These are phyloP conservation scores for Carterocephalus palaemon DNA, from an alignment of 2,888 invertebrate genomes.

Conservation along the genomic window DNA sequence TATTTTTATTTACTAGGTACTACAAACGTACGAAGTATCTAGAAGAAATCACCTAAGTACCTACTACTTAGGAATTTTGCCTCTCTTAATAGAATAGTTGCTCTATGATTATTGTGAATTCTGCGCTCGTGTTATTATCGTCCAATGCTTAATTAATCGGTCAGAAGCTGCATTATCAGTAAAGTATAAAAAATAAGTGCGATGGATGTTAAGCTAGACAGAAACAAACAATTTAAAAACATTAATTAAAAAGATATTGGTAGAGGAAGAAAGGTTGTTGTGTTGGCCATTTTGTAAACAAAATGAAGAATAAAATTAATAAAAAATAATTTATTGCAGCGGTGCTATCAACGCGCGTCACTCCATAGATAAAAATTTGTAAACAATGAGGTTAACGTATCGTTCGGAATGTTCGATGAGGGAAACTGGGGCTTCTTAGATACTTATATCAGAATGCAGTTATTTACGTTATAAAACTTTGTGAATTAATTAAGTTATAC, in stretches of 20 bases:
- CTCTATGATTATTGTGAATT: no score
- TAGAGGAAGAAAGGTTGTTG: conserved; percentile 34
- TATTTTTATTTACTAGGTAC: neutral
- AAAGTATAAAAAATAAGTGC: conserved; percentile 47
- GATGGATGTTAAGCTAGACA: conserved; percentile 32
- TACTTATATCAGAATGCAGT: no score
- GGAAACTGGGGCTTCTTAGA: conserved; percentile 8
- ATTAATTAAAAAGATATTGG: conserved; percentile 49
- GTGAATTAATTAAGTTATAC: no score
- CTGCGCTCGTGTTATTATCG: no score
- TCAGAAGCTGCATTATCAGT: conserved; percentile 39
- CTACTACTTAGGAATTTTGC: no score
- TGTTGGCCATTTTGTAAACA: conserved; percentile 49
- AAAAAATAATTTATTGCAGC: conserved; percentile 54
- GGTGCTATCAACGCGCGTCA: conserved; percentile 37
- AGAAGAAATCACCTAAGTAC: neutral
- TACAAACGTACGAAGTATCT: neutral
- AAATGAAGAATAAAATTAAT: conserved; percentile 54
- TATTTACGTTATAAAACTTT: conserved; percentile 9
- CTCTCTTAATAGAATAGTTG: no score
- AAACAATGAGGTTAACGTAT: conserved; percentile 52
- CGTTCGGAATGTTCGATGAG: conserved; percentile 17
- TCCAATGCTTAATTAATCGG: conserved; percentile 40
- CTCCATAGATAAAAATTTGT: conserved; percentile 45
- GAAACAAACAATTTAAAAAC: conserved; percentile 38